Evolutionary conservation across 2,113 vertebrate species (phyloP).

Genomic region (Misgurnus mizolepis): DNA sequence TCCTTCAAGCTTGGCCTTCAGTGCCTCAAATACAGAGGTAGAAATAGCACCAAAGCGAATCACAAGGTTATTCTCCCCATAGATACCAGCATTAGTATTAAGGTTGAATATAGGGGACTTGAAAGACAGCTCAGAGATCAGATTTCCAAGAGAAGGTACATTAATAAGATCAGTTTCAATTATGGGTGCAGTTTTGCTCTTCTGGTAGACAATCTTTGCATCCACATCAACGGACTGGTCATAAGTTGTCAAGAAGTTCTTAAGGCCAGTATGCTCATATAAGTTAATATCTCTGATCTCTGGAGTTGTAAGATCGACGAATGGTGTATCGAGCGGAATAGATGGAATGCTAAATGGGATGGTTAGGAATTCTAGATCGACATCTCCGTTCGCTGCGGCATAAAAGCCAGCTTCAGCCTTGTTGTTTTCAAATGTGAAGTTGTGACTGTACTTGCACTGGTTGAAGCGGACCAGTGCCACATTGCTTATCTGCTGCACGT

Average conservation of each 20-base stretch:
- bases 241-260: slow-evolving; percentile 81
- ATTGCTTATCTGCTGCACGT: slow-evolving; percentile 78
- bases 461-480: slow-evolving; percentile 79
- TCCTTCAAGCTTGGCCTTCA: slow-evolving; percentile 86
- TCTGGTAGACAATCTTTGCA: slow-evolving; percentile 83
- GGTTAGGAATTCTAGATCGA: slow-evolving; percentile 86
- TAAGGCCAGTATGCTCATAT: slow-evolving; percentile 83
- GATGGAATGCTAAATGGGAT: slow-evolving; percentile 81
- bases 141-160: slow-evolving; percentile 80
- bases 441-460: slow-evolving; percentile 83
- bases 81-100: slow-evolving; percentile 78
- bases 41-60: slow-evolving; percentile 81
- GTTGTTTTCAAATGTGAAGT: slow-evolving; percentile 78
- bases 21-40: slow-evolving; percentile 78
- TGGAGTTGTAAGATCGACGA: slow-evolving; percentile 73
- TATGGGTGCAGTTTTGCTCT: slow-evolving; percentile 72
- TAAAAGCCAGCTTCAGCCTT: slow-evolving; percentile 73
- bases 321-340: slow-evolving; percentile 71
- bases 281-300: slow-evolving; percentile 77
- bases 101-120: slow-evolving; percentile 88
- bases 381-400: slow-evolving; percentile 78
- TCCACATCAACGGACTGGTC: slow-evolving; percentile 83
- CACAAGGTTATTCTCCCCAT: slow-evolving; percentile 83
- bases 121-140: slow-evolving; percentile 85
- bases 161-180: slow-evolving; percentile 67